Base-by-base conservation (phyloP, 2,888 invertebrate species). In the Leuctra nigra region DNA sequence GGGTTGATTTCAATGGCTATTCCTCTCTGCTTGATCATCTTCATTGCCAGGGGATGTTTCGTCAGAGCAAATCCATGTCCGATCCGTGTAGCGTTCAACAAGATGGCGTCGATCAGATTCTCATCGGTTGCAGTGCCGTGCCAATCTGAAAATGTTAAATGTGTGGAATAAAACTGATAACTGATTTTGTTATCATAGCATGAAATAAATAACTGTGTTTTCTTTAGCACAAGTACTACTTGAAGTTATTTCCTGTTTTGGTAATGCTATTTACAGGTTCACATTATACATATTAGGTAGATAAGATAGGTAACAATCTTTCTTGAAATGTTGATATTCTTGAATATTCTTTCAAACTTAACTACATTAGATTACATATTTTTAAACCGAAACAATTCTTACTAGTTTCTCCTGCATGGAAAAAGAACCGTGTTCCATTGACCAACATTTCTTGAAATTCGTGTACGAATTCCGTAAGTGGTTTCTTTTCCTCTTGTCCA, bases 321-420 rank as follows among this genome's bases (percentile, higher is more conserved):
- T 11, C 7, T 33, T 33, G 33, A 6, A 33, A 11, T 33, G 11
- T 33, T 33, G 6, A 33, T 33, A 6, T 33, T 33, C 33, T 33
- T 33, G 33, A 33, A 9, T 33, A 33, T 11, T 33, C 6, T 6
- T n/a, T n/a, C n/a, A n/a, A n/a, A n/a, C n/a, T n/a, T n/a, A n/a
- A n/a, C n/a, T n/a, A n/a, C n/a, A n/a, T n/a, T n/a, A n/a, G n/a
- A n/a, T 9, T 9, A 33, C 6, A 33, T 9, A 33, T 33, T 33
- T 9, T 9, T 33, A 11, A 9, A 9, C 33, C 33, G 11, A n/a
- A n/a, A n/a, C n/a, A n/a, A n/a, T n/a, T n/a, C 87, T 87, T 86
- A 67, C 86, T 81, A 0, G 90, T 89, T 71, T 91, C 91, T 0
- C 88, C 91, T 0, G 90, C 87, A 67, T 91, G 90, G 66, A 90